These are phyloP conservation scores for Tenthredo scrophulariae DNA, from an alignment of 2,888 invertebrate genomes.

Conservation along the genomic window DNA sequence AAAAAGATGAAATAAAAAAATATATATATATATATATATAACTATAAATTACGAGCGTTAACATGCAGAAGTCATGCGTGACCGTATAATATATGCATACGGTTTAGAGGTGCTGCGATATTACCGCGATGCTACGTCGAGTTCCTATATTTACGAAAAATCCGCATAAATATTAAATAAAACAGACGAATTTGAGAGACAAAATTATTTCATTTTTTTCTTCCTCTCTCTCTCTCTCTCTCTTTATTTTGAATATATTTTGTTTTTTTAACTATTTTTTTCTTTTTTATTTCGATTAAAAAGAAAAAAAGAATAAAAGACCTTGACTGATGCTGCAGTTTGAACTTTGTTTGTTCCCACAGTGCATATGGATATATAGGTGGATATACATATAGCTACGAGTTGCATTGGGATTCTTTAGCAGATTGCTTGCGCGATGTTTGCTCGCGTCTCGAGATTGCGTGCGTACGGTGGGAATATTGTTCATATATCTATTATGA, in stretches of 20 bases:
- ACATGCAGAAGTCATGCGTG: constrained; percentile 13
- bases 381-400: not conserved
- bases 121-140: not conserved
- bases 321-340: not conserved
- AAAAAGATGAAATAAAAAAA: not conserved
- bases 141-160: not conserved
- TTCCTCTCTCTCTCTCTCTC: not conserved
- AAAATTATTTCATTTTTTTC: not conserved
- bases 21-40: not conserved
- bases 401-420: not conserved
- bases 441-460: not conserved
- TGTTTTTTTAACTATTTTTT: no score
- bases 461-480: constrained; percentile 12
- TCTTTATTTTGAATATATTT: not conserved
- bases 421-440: not conserved
- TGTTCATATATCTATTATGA: not conserved
- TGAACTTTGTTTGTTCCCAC: not conserved
- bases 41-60: not conserved
- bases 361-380: not conserved
- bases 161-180: not conserved
- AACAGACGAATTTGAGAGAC: not conserved
- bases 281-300: no score
- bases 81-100: not conserved
- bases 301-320: not conserved
- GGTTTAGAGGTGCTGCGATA: not conserved